Evolutionary conservation across 1,140 invertebrate genomes (phyloP), one percentile per base, ranked within the genome.

Genomic region (Cyclargus thomasi): DNA sequence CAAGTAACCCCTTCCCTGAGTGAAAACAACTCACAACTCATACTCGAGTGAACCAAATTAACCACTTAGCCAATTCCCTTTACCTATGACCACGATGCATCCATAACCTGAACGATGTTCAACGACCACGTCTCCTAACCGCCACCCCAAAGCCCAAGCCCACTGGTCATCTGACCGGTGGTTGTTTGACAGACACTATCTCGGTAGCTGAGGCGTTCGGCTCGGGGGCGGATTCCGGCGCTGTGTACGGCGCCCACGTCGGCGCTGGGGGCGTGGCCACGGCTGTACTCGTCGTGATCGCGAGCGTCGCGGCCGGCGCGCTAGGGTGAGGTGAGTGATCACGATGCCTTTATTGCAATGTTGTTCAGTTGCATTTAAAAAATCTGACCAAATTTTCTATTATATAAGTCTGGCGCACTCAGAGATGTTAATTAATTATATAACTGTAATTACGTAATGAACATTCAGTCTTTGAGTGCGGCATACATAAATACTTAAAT

Each of bases 301-400:
- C 90, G 0, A 85, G 87, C 0, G 17, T 91, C 6, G 81, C 85
- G 0, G 88, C 90, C 4, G 89, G 88, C 3, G 75, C 88, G 10
- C 71, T 91, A 29, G 88, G 90, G 90, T 91, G 89, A 91, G 90
- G 86, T 88, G 64, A 75, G 85, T 47, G 39, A 47, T 47, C 39
- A 47, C 39, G 39, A 16, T 47, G 29, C 1, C 8, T 47, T 47
- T 47, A 1, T 47, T 47, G n/a, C n/a, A n/a, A n/a, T n/a, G n/a
- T n/a, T n/a, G n/a, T n/a, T n/a, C n/a, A n/a, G n/a, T n/a, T n/a
- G n/a, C n/a, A n/a, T n/a, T n/a, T n/a, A n/a, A n/a, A n/a, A n/a
- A n/a, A n/a, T n/a, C n/a, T n/a, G n/a, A n/a, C n/a, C n/a, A n/a
- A n/a, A n/a, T n/a, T n/a, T n/a, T n/a, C n/a, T n/a, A n/a, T n/a